Percentiles rank a stretch among this genome's conserved stretches.
These are phyloP conservation scores for Drosophila rhopaloa DNA, from an alignment of 1,140 invertebrate species.

Conservation along the genomic window DNA sequence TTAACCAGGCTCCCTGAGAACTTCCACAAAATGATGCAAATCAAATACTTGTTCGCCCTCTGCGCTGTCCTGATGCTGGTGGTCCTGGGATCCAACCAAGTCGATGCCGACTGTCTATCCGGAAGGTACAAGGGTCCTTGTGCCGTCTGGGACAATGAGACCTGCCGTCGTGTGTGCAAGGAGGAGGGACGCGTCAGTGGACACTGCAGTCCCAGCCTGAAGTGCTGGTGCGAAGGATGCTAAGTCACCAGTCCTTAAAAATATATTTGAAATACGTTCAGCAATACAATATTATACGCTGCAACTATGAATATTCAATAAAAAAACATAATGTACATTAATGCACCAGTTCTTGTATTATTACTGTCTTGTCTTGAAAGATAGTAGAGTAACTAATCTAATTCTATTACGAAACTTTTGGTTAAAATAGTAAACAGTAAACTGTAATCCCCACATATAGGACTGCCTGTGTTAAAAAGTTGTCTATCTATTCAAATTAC, in stretches of 20 bases:
- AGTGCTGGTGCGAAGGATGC: constrained; percentile 39
- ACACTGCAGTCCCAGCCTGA: constrained; percentile 27
- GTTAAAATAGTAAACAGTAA: no score
- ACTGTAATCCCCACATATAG: no score
- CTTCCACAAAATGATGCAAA: constrained; percentile 12
- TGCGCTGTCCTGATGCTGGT: constrained; percentile 26
- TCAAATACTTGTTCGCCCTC: constrained; percentile 20
- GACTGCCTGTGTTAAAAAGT: no score
- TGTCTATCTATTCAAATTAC: no score
- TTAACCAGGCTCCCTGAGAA: neutral
- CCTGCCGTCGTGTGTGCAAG: constrained; percentile 16
- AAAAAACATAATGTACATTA: constrained; percentile 5
- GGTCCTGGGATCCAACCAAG: constrained; percentile 10
- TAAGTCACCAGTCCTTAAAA: neutral
- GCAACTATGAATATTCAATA: neutral
- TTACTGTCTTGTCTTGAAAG: no score
- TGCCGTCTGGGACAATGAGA: constrained; percentile 25
- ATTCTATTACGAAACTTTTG: no score
- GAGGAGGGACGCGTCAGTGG: constrained; percentile 19
- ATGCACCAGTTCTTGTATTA: neutral
- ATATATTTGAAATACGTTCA: no score
- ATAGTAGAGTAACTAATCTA: no score
- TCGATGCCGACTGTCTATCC: constrained; percentile 31
- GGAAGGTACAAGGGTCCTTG: constrained; percentile 21
- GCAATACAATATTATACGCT: neutral